phyloP scores from a whole-genome alignment of 92 coral and sea anemone genomes.

The Palythoa grandiflora region DNA sequence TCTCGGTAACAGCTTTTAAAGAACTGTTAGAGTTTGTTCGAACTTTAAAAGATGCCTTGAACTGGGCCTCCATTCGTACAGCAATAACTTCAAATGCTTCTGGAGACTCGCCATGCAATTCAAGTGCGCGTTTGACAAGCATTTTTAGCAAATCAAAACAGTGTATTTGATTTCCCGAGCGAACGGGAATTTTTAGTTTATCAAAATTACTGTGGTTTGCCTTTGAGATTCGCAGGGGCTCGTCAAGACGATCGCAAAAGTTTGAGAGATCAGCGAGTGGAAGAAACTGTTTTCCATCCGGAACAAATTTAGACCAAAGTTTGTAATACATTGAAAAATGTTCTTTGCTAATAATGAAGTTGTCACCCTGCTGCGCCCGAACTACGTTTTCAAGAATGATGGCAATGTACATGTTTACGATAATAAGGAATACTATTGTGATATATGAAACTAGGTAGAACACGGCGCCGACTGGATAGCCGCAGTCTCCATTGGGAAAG shows the following conservation, averaged over 20 bases:
- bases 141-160: slow-evolving; percentile 94
- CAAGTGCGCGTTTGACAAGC: slow-evolving; percentile 79
- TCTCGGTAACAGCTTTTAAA: slow-evolving; percentile 11
- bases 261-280: slow-evolving; percentile 82
- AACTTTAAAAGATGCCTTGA: slow-evolving; percentile 69
- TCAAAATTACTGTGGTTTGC: slow-evolving; percentile 68
- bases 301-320: slow-evolving; percentile 87
- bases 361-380: slow-evolving; percentile 89
- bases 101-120: slow-evolving; percentile 90
- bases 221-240: slow-evolving; percentile 83
- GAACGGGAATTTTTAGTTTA: slow-evolving; percentile 81
- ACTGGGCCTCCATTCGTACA: slow-evolving; percentile 85
- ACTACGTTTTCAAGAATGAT: slow-evolving; percentile 92
- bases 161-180: slow-evolving; percentile 88
- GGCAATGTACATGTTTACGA: slow-evolving; percentile 98
- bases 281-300: slow-evolving; percentile 87
- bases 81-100: slow-evolving; percentile 86
- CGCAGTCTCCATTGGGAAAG: slow-evolving; percentile 87
- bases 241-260: slow-evolving; percentile 82
- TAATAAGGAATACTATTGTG: slow-evolving; percentile 78
- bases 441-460: slow-evolving; percentile 82
- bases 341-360: slow-evolving; percentile 89
- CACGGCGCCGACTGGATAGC: slow-evolving; percentile 77
- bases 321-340: slow-evolving; percentile 86
- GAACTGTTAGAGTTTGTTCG: slow-evolving; percentile 21